phyloP scores from a whole-genome alignment of 2,888 invertebrate genomes.

The Noctua janthina region DNA sequence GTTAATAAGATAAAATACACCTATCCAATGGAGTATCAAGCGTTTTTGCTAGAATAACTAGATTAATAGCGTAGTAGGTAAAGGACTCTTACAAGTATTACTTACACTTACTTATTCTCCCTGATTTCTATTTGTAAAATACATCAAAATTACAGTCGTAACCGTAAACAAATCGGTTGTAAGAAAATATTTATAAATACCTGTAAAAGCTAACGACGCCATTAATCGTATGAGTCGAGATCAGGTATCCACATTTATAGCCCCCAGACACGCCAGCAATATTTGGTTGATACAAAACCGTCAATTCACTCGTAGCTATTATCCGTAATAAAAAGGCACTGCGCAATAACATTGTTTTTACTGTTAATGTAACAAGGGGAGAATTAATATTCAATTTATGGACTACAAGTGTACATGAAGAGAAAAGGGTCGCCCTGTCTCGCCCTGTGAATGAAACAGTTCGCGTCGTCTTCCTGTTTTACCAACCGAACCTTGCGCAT shows the following conservation, averaged over 20 bases:
- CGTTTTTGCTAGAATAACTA: background rate
- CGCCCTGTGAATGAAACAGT: background rate
- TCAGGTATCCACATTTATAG: background rate
- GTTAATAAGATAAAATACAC: background rate
- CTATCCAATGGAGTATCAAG: background rate
- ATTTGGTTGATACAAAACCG: background rate
- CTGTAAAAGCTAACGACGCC: background rate
- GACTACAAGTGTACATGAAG: background rate
- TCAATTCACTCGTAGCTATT: background rate
- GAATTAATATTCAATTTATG: background rate
- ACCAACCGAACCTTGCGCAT: slow-evolving; percentile 2
- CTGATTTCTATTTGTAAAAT: background rate
- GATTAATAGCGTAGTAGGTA: background rate
- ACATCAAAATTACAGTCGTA: background rate
- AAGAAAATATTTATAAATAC: background rate
- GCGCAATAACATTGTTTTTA: background rate
- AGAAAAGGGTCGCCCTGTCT: background rate
- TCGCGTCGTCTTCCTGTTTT: background rate
- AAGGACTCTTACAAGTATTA: background rate
- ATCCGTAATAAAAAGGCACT: background rate
- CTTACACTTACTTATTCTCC: background rate
- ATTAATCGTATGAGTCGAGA: background rate
- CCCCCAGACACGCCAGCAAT: background rate
- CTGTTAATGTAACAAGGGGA: background rate
- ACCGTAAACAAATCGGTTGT: background rate